These are phyloP conservation scores for Harpegnathos saltator DNA, from an alignment of 1,140 invertebrate genomes.

Conservation along the genomic window DNA sequence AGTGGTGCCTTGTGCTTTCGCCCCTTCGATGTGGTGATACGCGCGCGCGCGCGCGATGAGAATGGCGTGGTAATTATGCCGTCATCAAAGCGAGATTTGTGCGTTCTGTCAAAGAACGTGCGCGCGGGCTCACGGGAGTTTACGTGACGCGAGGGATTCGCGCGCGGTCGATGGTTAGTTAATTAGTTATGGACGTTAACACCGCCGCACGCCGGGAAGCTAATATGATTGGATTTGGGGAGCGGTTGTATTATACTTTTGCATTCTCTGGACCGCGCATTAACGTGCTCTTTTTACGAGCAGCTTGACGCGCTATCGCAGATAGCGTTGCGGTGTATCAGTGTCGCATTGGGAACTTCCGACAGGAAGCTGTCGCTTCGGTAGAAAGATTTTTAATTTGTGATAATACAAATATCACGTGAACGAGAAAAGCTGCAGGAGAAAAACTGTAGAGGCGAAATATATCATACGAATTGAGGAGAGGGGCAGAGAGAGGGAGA, in stretches of 20 bases:
- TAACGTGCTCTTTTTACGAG: not conserved
- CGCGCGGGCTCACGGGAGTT: not conserved
- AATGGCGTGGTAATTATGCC: conserved; percentile 42
- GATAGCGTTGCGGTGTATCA: too few relatives aligned
- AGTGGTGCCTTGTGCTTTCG: not conserved
- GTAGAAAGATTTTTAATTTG: not conserved
- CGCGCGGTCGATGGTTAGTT: not conserved
- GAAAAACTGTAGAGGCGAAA: not conserved
- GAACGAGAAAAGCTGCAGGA: not conserved
- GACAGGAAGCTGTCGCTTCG: not conserved
- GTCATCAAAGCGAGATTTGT: conserved; percentile 26
- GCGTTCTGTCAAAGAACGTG: conserved; percentile 26
- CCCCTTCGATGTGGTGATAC: not conserved
- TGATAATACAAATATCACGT: conserved; percentile 9
- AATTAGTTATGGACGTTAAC: conserved; percentile 48
- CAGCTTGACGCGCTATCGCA: not conserved
- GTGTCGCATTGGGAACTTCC: too few relatives aligned
- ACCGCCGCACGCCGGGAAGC: not conserved
- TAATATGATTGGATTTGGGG: conserved; percentile 5
- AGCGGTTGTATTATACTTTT: not conserved
- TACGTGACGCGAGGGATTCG: not conserved
- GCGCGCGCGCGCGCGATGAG: conserved; percentile 3
- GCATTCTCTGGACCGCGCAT: not conserved
- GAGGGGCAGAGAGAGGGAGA: not conserved
- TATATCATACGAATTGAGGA: not conserved